Evolutionary conservation across 2,888 invertebrate genomes (phyloP), one percentile per base, ranked within the genome.

Genomic region (Neelides folsomi): DNA sequence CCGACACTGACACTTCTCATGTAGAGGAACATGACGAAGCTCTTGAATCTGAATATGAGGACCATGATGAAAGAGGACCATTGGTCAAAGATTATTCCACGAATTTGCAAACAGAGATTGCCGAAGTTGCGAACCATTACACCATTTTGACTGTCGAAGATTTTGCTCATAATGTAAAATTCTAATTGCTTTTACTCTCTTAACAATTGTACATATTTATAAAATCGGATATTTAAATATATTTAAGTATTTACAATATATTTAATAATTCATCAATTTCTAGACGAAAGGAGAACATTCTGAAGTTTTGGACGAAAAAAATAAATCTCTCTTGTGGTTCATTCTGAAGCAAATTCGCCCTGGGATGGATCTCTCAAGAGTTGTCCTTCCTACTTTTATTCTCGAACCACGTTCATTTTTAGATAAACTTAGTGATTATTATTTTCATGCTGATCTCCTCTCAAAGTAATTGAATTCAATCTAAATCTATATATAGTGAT

Each of bases 291-390:
- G 86, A 0, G 86, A 85, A 67, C 81, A 92, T 67, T 86, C 90
- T 1, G 87, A 93, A 68, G 93, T 92, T 68, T 79, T 94, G 18
- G 87, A 84, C 0, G 93, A 94, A 52, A 93, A 94, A 71, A 90
- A 94, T 73, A 93, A 92, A 71, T 89, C 89, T 15, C 75, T 94
- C 41, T 83, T 94, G 65, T 94, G 94, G 93, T 86, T 85, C 68
- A 76, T 94, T 38, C 77, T 94, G 66, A 94, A 94, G 72, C 94
- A 94, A 77, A 74, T 73, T 49, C 51, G 61, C 39, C 62, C 65
- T n/a, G 94, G 94, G 45, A 94, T 94, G 94, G 94, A 94, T 73
- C 74, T 94, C 34, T 86, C 86, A 56, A 86, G 87, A 75, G 86
- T 94, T 42, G 90, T 92, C 12, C 73, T 94, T 61, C 93, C 93